A percentile compares a stretch with the other conserved stretches of the same genome.
Conservation (phyloP, 2,888 invertebrate species). For the Notodromas monacha region DNA sequence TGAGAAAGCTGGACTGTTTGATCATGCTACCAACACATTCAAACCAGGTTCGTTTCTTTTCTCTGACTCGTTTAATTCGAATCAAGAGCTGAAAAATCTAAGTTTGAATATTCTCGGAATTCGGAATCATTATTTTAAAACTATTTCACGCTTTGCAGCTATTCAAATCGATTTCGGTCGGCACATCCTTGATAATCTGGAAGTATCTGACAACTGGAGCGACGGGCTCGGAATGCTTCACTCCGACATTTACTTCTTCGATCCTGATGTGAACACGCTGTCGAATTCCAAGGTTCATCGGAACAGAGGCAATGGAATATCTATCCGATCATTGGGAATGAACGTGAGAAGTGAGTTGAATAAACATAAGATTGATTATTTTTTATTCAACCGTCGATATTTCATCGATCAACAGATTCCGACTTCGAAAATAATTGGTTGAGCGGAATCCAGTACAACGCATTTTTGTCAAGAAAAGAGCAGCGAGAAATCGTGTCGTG, state of each 20-base stretch:
- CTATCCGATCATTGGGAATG: constrained; percentile 55
- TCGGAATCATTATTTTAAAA: constrained; percentile 7
- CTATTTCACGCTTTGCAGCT: constrained; percentile 25
- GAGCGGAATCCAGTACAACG: constrained; percentile 71
- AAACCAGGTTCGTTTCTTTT: constrained; percentile 25
- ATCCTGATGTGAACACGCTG: constrained; percentile 36
- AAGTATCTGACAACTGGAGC: constrained; percentile 48
- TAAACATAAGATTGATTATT: no score
- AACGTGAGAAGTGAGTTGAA: constrained; percentile 24
- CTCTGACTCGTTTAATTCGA: neutral
- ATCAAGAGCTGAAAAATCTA: no score
- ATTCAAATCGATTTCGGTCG: constrained; percentile 34
- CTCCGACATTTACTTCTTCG: constrained; percentile 63
- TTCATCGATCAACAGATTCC: no score
- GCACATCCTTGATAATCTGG: constrained; percentile 19
- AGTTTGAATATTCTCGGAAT: neutral
- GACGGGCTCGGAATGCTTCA: constrained; percentile 78
- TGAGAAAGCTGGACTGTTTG: constrained; percentile 68
- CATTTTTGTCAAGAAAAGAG: constrained; percentile 41
- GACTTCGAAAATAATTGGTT: constrained; percentile 44
- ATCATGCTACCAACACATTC: constrained; percentile 55
- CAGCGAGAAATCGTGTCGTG: constrained; percentile 75
- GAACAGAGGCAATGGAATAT: constrained; percentile 58
- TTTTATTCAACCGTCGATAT: no score
- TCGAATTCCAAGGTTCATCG: constrained; percentile 49